Percentiles rank a stretch among this genome's conserved stretches.
phyloP scores from a whole-genome alignment of 2,113 vertebrate species.

The Nibea coibor region DNA sequence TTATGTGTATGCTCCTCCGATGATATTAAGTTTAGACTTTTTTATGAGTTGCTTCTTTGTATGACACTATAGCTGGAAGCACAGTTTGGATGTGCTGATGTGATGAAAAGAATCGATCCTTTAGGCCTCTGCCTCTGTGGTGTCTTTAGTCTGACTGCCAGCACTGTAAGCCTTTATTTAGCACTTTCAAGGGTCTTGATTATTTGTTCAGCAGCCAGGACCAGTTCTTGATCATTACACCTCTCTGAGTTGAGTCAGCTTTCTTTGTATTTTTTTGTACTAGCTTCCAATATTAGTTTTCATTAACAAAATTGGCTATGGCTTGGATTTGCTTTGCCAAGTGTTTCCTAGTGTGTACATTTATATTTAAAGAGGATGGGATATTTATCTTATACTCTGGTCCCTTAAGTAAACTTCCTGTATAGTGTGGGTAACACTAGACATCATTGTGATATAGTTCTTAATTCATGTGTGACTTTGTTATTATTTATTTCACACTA shows the following conservation, averaged over 20 bases:
- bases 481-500: constrained; percentile 7
- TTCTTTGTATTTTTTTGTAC: neutral
- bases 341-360: neutral
- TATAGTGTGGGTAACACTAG: neutral
- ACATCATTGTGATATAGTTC: neutral
- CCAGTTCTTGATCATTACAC: constrained; percentile 22
- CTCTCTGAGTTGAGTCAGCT: neutral
- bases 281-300: neutral
- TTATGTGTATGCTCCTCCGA: neutral
- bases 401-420: neutral
- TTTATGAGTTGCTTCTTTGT: neutral
- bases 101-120: neutral
- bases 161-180: constrained; percentile 17
- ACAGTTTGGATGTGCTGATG: neutral
- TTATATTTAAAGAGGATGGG: neutral
- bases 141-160: constrained; percentile 14
- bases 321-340: neutral
- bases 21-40: neutral
- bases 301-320: neutral
- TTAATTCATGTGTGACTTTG: neutral
- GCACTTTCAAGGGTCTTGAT: constrained; percentile 19
- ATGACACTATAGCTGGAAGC: neutral
- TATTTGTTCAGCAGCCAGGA: constrained; percentile 8
- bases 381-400: neutral
- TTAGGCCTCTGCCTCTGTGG: constrained; percentile 1